Base-by-base conservation (phyloP, 2,888 invertebrate species). In the Sturmia bella region DNA sequence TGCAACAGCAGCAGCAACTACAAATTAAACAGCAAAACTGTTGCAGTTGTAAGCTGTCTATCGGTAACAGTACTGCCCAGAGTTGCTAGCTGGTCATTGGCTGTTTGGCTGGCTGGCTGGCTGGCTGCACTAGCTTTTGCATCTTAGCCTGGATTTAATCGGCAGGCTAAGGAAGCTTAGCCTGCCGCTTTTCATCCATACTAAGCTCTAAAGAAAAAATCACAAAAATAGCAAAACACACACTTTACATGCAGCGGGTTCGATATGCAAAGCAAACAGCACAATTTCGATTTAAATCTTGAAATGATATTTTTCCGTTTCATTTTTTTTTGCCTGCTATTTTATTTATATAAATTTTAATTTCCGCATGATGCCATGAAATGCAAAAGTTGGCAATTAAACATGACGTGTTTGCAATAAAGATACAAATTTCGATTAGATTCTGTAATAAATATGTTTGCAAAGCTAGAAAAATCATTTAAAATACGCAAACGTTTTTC, bases 391-490 rank as follows among this genome's bases (percentile, higher is more conserved):
- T 84, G 83, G 79, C 83, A 84, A 85, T 84, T 84, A 80, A 85
- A 85, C 84, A 85, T 84, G 83, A 84, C 84, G 84, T 84, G 82
- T 73, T 83, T 76, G 72, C 83, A 81, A 83, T 84, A 80, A 75
- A 84, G 77, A 85, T 84, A 83, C 84, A 83, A 80, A 84, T 85
- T 85, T 81, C 79, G 83, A 84, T 84, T 83, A 81, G 83, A 84
- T 83, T 79, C 68, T 77, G 45, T 45, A 64, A 70, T 48, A 50
- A 64, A 73, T 68, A 75, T 64, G 45, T 17, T n/a, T n/a, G n/a
- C 66, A 17, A n/a, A 43, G n/a, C 3, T 41, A 19, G 17, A 27
- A 45, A 37, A 17, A 21, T 21, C 12, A 17, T 3, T 19, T 15
- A 4, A 19, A 41, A 41, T 61, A 39, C 7, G 32, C 3, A 32